Evolutionary conservation across 2,888 invertebrate genomes (phyloP), one percentile per base, ranked within the genome.

Genomic region (Bellardia bayeri): DNA sequence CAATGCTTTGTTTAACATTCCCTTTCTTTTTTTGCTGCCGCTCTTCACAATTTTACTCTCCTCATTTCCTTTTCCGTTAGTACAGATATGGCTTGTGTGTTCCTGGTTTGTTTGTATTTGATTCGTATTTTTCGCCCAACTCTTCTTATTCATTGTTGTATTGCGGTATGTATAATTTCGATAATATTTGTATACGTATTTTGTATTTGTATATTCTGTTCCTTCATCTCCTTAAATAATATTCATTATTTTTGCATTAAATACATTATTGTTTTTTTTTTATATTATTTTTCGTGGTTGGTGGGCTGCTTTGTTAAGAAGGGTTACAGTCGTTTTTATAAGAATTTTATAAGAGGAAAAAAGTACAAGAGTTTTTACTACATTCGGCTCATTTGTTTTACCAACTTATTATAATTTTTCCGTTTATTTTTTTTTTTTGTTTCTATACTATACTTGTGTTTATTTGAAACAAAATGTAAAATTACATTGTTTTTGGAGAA

Each of bases 191-290:
- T 72, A 40, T 72, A 61, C 16, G 49, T 69, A 45, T 78, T n/a
- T 82, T 72, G 45, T 78, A 40, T 56, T 49, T 63, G n/a, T 66
- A 45, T 49, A 13, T 66, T 78, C 37, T 75, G 72, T 74, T 63
- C 37, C 72, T 69, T 69, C 80, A 58, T 58, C 74, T 75, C 45
- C 45, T 71, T 58, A 82, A 87, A 85, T 82, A 85, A 87, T 87
- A 85, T 87, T 87, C 87, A 87, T 87, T 87, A 82, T 82, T 85
- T 87, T 82, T 85, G 82, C 85, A 87, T 87, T 85, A 85, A 84
- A 81, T 76, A 66, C 45, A 58, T 49, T 82, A 63, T 75, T 75
- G 40, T 75, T 82, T 69, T 61, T 76, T 75, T 61, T 63, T 42
- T 64, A 23, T 23, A 23, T 23, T 23, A 23, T 23, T 23, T 23